phyloP scores from a whole-genome alignment of 2,888 invertebrate genomes.

The Pristionchus exspectatus region DNA sequence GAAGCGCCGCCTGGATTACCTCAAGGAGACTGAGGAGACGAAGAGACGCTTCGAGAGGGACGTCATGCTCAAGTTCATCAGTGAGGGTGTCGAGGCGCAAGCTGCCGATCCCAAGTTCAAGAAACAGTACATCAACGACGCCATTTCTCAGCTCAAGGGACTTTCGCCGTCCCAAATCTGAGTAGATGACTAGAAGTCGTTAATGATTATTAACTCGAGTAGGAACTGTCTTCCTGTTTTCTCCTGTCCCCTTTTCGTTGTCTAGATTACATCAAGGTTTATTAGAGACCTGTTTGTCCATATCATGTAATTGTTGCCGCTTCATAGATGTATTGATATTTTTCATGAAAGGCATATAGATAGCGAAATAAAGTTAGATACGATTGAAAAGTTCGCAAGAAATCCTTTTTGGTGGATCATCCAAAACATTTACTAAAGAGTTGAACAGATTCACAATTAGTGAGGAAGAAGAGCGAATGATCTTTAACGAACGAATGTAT shows the following conservation, averaged over 20 bases:
- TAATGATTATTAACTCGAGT: conserved; percentile 37
- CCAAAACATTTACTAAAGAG: not conserved
- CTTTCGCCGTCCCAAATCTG: conserved; percentile 58
- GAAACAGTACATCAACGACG: conserved; percentile 76
- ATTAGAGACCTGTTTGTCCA: not conserved
- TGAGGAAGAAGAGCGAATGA: not conserved
- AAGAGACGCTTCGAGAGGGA: conserved; percentile 91
- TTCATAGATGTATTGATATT: conserved; percentile 26
- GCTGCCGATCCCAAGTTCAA: conserved; percentile 75
- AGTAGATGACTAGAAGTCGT: conserved; percentile 51
- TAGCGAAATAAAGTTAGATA: conserved; percentile 38
- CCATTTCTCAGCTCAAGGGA: conserved; percentile 76
- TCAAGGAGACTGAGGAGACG: conserved; percentile 87
- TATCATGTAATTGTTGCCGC: conserved; percentile 29
- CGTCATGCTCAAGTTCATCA: conserved; percentile 95
- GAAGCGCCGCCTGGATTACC: conserved; percentile 86
- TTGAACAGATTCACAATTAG: not conserved
- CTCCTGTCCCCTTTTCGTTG: not conserved
- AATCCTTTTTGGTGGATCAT: not conserved
- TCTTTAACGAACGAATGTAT: no score
- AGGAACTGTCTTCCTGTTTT: conserved; percentile 24
- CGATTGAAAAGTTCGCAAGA: not conserved
- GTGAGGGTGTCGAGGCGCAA: conserved; percentile 84
- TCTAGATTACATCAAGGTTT: not conserved
- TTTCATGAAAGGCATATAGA: not conserved